Conservation (phyloP, 2,888 invertebrate genomes). For the Papilio protenor region DNA sequence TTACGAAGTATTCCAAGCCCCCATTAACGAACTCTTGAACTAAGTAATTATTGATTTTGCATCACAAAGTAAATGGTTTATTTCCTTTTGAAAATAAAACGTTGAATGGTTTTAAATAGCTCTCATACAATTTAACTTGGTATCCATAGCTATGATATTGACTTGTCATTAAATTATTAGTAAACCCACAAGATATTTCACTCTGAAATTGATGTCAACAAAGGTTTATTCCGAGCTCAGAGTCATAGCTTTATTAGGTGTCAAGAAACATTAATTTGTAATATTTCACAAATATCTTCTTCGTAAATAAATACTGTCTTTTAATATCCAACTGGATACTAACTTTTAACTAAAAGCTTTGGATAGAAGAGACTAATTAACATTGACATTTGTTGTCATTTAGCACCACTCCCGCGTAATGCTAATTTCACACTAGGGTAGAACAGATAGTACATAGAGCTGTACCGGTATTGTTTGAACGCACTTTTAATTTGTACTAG, state of each 20-base stretch:
- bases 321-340: not conserved
- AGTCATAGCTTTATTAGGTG: not conserved
- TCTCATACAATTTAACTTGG: not conserved
- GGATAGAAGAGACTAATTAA: not conserved
- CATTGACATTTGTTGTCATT: slow-evolving; percentile 11
- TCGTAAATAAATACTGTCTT: not conserved
- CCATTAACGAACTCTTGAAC: slow-evolving; percentile 23
- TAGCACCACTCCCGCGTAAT: not conserved
- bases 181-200: not conserved
- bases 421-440: not conserved
- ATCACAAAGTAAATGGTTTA: not conserved
- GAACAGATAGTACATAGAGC: not conserved
- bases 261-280: not conserved
- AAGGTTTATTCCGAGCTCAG: not conserved
- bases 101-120: not conserved
- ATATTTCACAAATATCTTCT: not conserved
- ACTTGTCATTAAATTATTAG: not conserved
- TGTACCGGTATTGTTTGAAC: not conserved
- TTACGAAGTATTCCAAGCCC: slow-evolving; percentile 13
- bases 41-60: slow-evolving; percentile 26
- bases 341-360: not conserved
- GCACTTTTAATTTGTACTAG: not conserved
- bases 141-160: not conserved
- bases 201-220: not conserved
- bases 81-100: not conserved